phyloP scores from a whole-genome alignment of 2,888 invertebrate species.

The Acrocera orbiculus region DNA sequence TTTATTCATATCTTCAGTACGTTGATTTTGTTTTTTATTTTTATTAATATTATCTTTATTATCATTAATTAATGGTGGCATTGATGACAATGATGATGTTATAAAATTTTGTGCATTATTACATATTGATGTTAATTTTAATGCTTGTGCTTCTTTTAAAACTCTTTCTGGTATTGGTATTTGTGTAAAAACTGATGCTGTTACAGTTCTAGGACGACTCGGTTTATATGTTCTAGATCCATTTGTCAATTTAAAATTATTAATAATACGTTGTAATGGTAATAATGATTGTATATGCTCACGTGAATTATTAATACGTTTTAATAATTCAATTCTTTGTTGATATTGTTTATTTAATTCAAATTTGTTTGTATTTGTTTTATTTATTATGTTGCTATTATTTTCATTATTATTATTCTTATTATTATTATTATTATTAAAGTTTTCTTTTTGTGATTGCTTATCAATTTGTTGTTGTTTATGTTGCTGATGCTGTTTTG shows the following conservation, averaged over 20 bases:
- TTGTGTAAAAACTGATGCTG: constrained; percentile 23
- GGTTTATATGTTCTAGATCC: too few species aligned
- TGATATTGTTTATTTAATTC: neutral
- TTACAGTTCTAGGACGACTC: constrained; percentile 28
- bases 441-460: neutral
- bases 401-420: neutral
- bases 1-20: constrained; percentile 85
- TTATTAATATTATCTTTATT: constrained; percentile 10
- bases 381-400: constrained; percentile 10
- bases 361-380: neutral
- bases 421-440: too few species aligned
- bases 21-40: constrained; percentile 41
- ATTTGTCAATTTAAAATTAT: too few species aligned
- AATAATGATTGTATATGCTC: constrained; percentile 12
- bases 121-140: neutral
- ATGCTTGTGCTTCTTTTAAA: constrained; percentile 1
- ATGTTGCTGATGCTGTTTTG: neutral
- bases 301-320: constrained; percentile 4
- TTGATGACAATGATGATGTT: too few species aligned
- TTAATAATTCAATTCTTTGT: neutral
- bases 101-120: constrained; percentile 3
- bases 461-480: neutral
- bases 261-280: constrained; percentile 15
- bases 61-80: neutral
- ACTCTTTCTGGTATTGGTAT: constrained; percentile 7